Base-by-base conservation (phyloP, 2,797 vertebrate species). In the Chiroxiphia lanceolata region DNA sequence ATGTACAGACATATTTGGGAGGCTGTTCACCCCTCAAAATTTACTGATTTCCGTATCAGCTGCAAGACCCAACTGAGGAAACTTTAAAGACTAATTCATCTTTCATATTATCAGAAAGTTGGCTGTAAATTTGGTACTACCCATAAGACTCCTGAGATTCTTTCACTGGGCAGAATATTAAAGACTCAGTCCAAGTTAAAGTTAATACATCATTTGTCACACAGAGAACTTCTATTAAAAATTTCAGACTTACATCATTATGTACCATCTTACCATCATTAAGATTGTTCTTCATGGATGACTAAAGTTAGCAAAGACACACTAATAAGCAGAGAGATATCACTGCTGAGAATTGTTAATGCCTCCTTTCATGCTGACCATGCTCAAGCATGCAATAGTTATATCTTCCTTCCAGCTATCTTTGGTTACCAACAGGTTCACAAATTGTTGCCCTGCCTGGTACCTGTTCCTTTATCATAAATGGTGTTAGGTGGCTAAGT, bases 261-360 rank as follows among this genome's bases (percentile, higher is more conserved):
- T 65, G 69, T 40, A 83, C 18, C 54, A 65, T 89, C 71, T 95
- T 68, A 75, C 69, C 72, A 45, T 76, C 79, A 88, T 94, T 94
- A 96, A 83, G 13, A 60, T 27, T 42, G 61, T 67, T 95, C 87
- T 96, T 95, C 89, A 94, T 90, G 91, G 76, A 72, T 94, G 91
- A 94, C 87, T 94, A 95, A 92, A 91, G 94, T 91, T 92, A 94
- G 83, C 54, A 88, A 80, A 94, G 91, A 82, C 63, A 84, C n/a
- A 45, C 51, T 60, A 86, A 95, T 93, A 94, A 84, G 60, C 59
- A 70, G 42, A 65, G 57, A 78, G 54, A 42, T 69, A 82, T 94
- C 88, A 67, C 69, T 76, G 54, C 79, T 76, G 65, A 92, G 89
- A 83, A 76, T 67, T 94, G 72, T 78, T 94, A 94, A 86, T 82